Evolutionary conservation across 1,140 invertebrate species (phyloP).

Genomic region (Stratiolaelaps scimitus): DNA sequence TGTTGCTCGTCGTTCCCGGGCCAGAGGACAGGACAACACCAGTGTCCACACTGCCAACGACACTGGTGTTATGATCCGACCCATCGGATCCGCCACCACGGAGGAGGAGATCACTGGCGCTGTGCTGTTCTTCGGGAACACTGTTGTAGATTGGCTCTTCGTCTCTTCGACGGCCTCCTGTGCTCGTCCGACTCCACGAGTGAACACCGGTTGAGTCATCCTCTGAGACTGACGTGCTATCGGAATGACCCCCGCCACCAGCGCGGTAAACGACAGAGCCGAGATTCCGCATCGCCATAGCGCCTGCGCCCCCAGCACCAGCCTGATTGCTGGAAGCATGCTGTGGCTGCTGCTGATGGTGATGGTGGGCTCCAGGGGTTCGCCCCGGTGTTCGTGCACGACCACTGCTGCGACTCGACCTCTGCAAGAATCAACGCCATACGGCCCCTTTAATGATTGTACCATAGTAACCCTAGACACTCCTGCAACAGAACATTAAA

Average conservation of each 20-base stretch:
- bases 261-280: too few relatives aligned
- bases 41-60: too few relatives aligned
- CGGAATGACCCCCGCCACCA: background rate
- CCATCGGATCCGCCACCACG: too few relatives aligned
- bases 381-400: background rate
- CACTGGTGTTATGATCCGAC: too few relatives aligned
- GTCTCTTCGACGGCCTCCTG: background rate
- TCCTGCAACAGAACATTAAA: background rate
- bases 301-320: background rate
- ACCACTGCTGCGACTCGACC: constrained; percentile 24
- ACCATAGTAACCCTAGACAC: background rate
- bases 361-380: background rate
- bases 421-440: background rate
- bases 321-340: too few relatives aligned
- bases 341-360: background rate
- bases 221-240: constrained; percentile 17
- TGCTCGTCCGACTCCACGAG: constrained; percentile 8
- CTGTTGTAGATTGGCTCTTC: constrained; percentile 19
- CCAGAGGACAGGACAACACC: too few relatives aligned
- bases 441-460: background rate
- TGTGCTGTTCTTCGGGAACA: constrained; percentile 5
- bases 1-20: constrained; percentile 10
- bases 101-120: too few relatives aligned
- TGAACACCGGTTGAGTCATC: constrained; percentile 22
- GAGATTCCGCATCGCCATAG: background rate